Evolutionary conservation across 2,888 invertebrate genomes (phyloP).

Genomic region (Heliconius hortense): DNA sequence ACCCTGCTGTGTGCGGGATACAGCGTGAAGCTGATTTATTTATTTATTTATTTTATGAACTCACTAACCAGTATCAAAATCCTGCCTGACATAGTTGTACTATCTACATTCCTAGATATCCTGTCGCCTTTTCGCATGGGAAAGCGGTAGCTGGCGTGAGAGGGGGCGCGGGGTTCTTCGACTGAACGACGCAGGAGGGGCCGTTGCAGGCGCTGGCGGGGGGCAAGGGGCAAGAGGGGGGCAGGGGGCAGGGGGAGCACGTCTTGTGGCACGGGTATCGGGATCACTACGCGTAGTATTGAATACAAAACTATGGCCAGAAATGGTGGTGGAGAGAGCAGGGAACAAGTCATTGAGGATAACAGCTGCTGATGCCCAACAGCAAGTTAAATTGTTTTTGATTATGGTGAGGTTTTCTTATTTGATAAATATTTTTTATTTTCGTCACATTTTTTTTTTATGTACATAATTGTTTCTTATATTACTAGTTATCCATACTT

Average conservation of each 20-base stretch:
- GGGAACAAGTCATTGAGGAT: constrained; percentile 93
- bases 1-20: no score
- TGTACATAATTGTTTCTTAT: neutral
- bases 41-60: no score
- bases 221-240: constrained; percentile 92
- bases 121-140: constrained; percentile 95
- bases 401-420: constrained; percentile 84
- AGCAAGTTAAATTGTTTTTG: constrained; percentile 92
- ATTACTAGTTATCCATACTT: neutral
- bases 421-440: neutral
- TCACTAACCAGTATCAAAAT: no score
- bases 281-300: constrained; percentile 94
- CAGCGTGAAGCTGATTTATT: no score
- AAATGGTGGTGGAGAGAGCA: constrained; percentile 94
- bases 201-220: constrained; percentile 86
- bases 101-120: constrained; percentile 78
- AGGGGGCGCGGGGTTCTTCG: constrained; percentile 94
- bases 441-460: no score
- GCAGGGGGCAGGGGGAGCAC: constrained; percentile 90
- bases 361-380: constrained; percentile 92
- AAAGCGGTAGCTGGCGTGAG: constrained; percentile 93
- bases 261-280: constrained; percentile 93
- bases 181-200: constrained; percentile 86
- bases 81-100: no score
- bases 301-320: constrained; percentile 96